These are phyloP conservation scores for Rachycentron canadum DNA, from an alignment of 2,797 vertebrate genomes.

Conservation along the genomic window DNA sequence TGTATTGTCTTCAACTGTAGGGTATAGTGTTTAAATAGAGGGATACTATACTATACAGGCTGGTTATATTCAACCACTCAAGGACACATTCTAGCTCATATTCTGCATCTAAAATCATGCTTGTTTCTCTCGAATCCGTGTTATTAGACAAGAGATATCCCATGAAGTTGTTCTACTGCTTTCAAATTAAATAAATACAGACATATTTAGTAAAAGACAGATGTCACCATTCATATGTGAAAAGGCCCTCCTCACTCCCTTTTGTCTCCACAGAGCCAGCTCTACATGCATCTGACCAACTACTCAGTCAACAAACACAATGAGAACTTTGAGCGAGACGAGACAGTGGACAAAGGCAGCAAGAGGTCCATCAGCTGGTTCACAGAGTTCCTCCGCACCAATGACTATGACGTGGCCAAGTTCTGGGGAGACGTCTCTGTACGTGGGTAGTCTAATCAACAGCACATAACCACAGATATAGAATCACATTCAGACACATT, in stretches of 20 bases:
- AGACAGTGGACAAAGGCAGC: conserved; percentile 97
- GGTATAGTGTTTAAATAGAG: conserved; percentile 61
- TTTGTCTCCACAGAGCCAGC: conserved; percentile 88
- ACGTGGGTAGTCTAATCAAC: conserved; percentile 77
- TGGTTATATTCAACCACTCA: conserved; percentile 34
- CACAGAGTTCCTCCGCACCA: conserved; percentile 95
- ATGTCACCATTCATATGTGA: background rate
- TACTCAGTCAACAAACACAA: conserved; percentile 99
- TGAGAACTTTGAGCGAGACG: conserved; percentile 94
- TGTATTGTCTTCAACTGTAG: conserved; percentile 53
- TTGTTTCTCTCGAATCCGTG: background rate
- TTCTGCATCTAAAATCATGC: background rate
- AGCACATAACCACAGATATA: conserved; percentile 28
- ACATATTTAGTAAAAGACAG: background rate
- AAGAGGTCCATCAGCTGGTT: conserved; percentile 99
- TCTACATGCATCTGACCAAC: conserved; percentile 99
- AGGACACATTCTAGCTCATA: conserved; percentile 21
- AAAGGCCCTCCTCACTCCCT: background rate
- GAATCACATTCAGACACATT: conserved; percentile 12
- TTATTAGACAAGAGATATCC: background rate
- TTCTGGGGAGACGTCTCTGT: conserved; percentile 99
- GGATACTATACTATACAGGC: conserved; percentile 29
- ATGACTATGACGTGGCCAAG: conserved; percentile 94
- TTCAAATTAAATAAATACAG: background rate
- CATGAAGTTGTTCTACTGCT: background rate